A percentile compares a stretch with the other conserved stretches of the same genome.
phyloP scores from a whole-genome alignment of 2,888 invertebrate genomes.

The Leptopilina syphax region DNA sequence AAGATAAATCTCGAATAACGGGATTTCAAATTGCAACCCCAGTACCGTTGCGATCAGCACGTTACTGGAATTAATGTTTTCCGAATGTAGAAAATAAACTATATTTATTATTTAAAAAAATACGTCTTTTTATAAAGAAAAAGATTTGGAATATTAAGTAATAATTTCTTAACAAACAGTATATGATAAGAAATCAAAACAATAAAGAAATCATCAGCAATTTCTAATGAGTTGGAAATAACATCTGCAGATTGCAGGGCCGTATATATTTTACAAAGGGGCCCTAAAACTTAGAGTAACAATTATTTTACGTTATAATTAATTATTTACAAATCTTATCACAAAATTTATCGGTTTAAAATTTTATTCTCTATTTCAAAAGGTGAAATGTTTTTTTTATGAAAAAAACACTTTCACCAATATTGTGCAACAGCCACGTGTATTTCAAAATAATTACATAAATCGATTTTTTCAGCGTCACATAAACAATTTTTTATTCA shows the following conservation, averaged over 20 bases:
- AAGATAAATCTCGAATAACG: conserved; percentile 32
- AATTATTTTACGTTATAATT: not conserved
- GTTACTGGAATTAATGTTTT: not conserved
- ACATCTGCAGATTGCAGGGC: not conserved
- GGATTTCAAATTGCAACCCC: not conserved
- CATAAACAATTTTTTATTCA: conserved; percentile 3
- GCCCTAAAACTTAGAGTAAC: not conserved
- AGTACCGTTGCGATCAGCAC: conserved; percentile 12
- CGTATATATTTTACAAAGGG: not conserved
- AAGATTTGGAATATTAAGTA: too few relatives aligned
- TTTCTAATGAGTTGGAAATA: not conserved
- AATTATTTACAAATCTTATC: not conserved
- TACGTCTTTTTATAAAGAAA: too few relatives aligned
- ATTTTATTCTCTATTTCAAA: not conserved
- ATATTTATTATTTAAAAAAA: too few relatives aligned
- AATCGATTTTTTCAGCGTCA: conserved; percentile 8
- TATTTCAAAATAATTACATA: conserved; percentile 14
- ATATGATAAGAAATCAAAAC: not conserved
- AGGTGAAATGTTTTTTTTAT: not conserved
- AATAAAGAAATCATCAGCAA: not conserved
- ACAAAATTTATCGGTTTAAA: not conserved
- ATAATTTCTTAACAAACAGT: not conserved
- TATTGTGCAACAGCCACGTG: conserved; percentile 12
- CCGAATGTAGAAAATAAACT: not conserved
- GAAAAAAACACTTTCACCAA: conserved; percentile 14